These are phyloP conservation scores for Didymodactylos carnosus DNA, from an alignment of 2,888 invertebrate genomes.

Conservation along the genomic window DNA sequence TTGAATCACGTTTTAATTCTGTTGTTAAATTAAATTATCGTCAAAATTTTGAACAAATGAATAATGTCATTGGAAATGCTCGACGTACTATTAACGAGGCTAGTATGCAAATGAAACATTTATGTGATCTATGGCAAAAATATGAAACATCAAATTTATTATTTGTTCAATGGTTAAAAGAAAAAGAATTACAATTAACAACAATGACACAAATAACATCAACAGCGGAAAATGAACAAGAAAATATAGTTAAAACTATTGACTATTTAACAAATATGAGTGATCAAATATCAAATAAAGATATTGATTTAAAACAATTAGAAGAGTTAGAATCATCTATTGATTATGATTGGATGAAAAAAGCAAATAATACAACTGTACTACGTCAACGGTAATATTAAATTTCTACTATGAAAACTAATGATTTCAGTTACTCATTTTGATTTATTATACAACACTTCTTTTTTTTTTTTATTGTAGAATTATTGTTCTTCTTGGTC, in stretches of 20 bases:
- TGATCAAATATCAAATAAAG: background rate
- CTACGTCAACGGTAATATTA: background rate
- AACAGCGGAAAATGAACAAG: background rate
- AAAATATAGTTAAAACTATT: too few relatives aligned
- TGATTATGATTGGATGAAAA: background rate
- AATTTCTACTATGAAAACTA: background rate
- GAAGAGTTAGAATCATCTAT: background rate
- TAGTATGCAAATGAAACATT: background rate
- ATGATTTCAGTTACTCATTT: too few relatives aligned
- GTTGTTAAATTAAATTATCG: background rate
- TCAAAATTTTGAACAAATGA: background rate
- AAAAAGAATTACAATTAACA: background rate
- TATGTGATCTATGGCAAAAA: background rate
- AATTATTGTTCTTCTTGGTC: background rate
- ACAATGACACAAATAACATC: background rate
- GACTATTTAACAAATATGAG: background rate
- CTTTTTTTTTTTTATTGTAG: background rate
- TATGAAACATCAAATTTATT: background rate
- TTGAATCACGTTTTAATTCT: background rate
- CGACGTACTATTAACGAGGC: background rate
- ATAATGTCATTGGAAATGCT: background rate
- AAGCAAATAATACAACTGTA: background rate
- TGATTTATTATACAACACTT: background rate
- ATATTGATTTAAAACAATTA: background rate
- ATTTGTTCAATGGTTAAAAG: background rate